Base-by-base conservation (phyloP, 2,797 vertebrate genomes). In the Acipenser ruthenus region DNA sequence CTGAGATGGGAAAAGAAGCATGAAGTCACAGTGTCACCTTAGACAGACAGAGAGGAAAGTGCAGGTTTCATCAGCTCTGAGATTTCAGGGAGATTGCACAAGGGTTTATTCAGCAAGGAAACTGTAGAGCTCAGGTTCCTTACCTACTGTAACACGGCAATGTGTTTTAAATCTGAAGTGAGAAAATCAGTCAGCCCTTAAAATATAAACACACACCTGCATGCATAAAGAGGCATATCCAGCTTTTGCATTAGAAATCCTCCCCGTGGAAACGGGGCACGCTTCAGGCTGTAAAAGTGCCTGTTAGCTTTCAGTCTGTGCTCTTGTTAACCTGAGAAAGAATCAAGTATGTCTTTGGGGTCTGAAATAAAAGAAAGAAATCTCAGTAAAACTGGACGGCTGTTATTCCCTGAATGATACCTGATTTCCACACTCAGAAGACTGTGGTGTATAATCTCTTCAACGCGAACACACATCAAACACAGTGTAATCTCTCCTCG, bases 281-380 rank as follows among this genome's bases (percentile, higher is more conserved):
- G 37, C 4, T 37, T 37, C 3, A 37, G 37, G 37, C 37, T 37
- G 37, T 37, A 5, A 37, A 37, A 37, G 37, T 37, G 37, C 37
- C 23, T 37, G 37, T 37, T 37, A 37, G 4, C 37, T 37, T 37
- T 37, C 37, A 37, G 37, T 37, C 37, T 37, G 37, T 37, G 37
- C 37, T 37, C 37, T 37, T 37, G 37, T 37, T 37, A 37, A n/a
- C 12, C 12, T 11, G 15, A n/a, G 55, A 58, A 7, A n/a, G 75
- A 78, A 72, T 74, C 74, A 81, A 80, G 82, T 74, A 73, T 64
- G 63, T 75, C 74, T 71, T 74, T 60, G 65, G 80, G 79, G 77
- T 83, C 79, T 75, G 76, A 65, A 59, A 68, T 76, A 75, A 77
- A 69, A 60, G 5, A 10, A 65, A 69, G 65, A 7, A 13, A 58